Evolutionary conservation across 2,797 vertebrate species (phyloP).

Genomic region (Onychomys leucogaster): DNA sequence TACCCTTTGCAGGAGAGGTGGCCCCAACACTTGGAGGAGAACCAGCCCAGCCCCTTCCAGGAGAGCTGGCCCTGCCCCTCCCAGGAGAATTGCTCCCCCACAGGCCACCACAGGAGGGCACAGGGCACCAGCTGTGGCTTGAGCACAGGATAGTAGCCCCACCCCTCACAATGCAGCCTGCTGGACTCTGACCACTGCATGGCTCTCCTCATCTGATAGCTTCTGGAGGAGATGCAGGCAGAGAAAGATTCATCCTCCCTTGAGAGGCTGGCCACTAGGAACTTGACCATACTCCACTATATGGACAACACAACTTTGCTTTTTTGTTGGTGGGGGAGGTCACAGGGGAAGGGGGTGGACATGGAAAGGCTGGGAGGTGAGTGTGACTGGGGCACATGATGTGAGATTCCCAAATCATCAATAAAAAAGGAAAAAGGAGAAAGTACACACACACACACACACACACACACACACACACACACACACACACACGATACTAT

Average conservation of each 20-base stretch:
- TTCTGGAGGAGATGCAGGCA: not conserved
- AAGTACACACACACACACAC: too few species aligned
- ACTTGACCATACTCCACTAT: not conserved
- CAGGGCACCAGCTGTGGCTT: not conserved
- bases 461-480: not conserved
- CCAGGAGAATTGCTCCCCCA: not conserved
- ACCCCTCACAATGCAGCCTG: not conserved
- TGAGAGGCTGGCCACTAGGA: not conserved
- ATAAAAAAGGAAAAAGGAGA: not conserved
- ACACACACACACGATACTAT: not conserved
- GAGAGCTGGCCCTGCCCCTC: not conserved
- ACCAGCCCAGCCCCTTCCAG: not conserved
- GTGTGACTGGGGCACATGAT: not conserved
- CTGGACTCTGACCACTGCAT: not conserved
- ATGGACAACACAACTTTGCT: not conserved
- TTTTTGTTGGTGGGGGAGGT: not conserved
- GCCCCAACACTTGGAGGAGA: not conserved
- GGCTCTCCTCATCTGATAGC: not conserved
- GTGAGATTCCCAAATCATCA: not conserved
- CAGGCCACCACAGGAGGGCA: too few species aligned
- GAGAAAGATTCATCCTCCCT: not conserved
- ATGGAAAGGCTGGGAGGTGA: not conserved
- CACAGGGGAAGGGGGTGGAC: not conserved
- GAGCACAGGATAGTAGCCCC: not conserved
- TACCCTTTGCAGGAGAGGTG: not conserved